These are phyloP conservation scores for Phenganax stokvisi DNA, from an alignment of 92 coral and sea anemone species.

Conservation along the genomic window DNA sequence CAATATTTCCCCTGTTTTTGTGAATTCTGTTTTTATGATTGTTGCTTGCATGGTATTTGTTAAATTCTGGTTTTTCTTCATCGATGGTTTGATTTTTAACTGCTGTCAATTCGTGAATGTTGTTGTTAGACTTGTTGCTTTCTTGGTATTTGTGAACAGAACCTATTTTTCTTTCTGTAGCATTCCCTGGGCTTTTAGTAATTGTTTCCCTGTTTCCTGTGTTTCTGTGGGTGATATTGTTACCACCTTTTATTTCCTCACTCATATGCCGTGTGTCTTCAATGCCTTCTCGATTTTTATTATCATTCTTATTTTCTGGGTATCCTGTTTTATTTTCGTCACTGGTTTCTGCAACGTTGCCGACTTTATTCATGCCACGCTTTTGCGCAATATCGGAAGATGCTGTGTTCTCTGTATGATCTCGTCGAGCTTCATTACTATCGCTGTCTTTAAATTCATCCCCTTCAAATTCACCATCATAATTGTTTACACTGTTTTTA, in stretches of 20 bases:
- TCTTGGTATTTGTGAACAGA: background rate
- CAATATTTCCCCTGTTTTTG: background rate
- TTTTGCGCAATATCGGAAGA: background rate
- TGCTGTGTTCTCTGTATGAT: background rate
- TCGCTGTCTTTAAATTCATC: background rate
- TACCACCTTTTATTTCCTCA: background rate
- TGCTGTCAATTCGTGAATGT: background rate
- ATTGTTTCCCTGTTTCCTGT: background rate
- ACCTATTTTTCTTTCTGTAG: background rate
- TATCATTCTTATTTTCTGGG: background rate
- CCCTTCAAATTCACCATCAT: background rate
- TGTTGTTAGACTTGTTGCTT: background rate
- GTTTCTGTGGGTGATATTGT: background rate
- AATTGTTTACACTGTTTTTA: background rate
- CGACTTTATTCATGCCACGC: background rate
- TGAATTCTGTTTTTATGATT: background rate
- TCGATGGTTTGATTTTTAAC: background rate
- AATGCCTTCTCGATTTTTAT: background rate
- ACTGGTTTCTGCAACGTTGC: background rate
- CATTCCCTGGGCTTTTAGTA: background rate
- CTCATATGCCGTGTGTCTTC: background rate
- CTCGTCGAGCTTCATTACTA: background rate
- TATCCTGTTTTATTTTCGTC: background rate
- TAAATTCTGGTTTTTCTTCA: background rate
- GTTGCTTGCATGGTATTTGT: background rate